Percentiles rank a stretch among this genome's conserved stretches.
Evolutionary conservation across 92 coral and sea anemone genomes (phyloP).

Genomic region (Zoanthus solanderi): DNA sequence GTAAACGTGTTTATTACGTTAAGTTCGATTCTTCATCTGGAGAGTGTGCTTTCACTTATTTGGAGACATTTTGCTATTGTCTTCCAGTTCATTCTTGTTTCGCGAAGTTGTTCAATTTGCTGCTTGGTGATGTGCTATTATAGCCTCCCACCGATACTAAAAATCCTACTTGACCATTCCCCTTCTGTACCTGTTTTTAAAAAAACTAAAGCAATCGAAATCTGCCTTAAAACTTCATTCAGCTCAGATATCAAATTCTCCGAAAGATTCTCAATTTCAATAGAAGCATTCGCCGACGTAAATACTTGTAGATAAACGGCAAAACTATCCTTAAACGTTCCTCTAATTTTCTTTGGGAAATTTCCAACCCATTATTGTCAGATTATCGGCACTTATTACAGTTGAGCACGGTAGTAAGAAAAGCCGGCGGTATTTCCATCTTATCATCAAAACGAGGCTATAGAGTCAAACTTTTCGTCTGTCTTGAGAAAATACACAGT

Average conservation of each 20-base stretch:
- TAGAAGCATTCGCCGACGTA: not conserved
- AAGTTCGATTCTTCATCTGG: slow-evolving; percentile 32
- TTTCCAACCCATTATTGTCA: slow-evolving; percentile 50
- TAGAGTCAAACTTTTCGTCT: too few relatives aligned
- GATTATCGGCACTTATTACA: not conserved
- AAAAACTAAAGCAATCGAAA: slow-evolving; percentile 15
- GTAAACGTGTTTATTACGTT: slow-evolving; percentile 28
- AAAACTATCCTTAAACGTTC: slow-evolving; percentile 40
- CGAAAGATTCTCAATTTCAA: not conserved
- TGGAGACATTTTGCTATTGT: slow-evolving; percentile 28
- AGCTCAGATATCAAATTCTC: slow-evolving; percentile 13
- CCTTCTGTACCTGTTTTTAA: not conserved
- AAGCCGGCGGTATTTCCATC: too few relatives aligned
- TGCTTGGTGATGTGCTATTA: slow-evolving; percentile 26
- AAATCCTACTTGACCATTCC: slow-evolving; percentile 2
- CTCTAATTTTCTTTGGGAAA: slow-evolving; percentile 48
- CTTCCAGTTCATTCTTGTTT: slow-evolving; percentile 41
- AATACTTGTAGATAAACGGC: slow-evolving; percentile 14
- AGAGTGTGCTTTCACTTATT: slow-evolving; percentile 36
- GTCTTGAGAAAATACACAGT: too few relatives aligned
- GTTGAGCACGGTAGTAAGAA: too few relatives aligned
- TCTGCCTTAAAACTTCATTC: slow-evolving; percentile 13
- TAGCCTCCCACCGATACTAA: slow-evolving; percentile 51
- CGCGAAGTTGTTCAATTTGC: slow-evolving; percentile 56
- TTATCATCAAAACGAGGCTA: too few relatives aligned